phyloP scores from a whole-genome alignment of 1,140 invertebrate genomes.

The Rhizoglyphus robini region DNA sequence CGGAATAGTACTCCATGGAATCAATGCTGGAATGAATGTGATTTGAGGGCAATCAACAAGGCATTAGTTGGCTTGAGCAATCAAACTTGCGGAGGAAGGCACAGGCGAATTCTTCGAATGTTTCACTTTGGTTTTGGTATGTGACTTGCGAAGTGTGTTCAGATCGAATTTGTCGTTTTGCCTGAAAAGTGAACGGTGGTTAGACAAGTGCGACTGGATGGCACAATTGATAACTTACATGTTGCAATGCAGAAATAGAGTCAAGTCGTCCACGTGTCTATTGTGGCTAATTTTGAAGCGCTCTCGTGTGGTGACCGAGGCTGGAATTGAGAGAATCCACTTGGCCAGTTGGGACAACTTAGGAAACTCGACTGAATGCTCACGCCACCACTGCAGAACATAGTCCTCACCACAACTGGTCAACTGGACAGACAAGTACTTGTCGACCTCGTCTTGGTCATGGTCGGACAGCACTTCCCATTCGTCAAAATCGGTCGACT shows the following conservation, averaged over 20 bases:
- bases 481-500: slow-evolving; percentile 21
- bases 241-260: slow-evolving; percentile 23
- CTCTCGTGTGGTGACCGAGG: slow-evolving; percentile 21
- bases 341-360: slow-evolving; percentile 22
- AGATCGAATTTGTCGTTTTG: slow-evolving; percentile 8
- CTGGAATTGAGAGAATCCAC: slow-evolving; percentile 23
- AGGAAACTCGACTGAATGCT: slow-evolving; percentile 21
- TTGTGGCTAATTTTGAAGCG: slow-evolving; percentile 8
- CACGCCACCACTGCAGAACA: slow-evolving; percentile 24
- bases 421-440: slow-evolving; percentile 20
- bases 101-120: slow-evolving; percentile 1
- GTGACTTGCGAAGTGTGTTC: background rate
- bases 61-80: slow-evolving; percentile 9
- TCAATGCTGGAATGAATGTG: background rate
- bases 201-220: too few species aligned
- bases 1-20: too few species aligned
- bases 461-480: slow-evolving; percentile 20
- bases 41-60: background rate
- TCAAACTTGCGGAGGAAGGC: background rate
- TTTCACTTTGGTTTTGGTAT: background rate
- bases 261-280: slow-evolving; percentile 11
- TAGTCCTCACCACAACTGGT: slow-evolving; percentile 21
- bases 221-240: slow-evolving; percentile 2
- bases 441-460: slow-evolving; percentile 21
- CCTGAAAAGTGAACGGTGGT: too few species aligned